phyloP scores from a whole-genome alignment of 1,140 invertebrate species.

The Zaprionus ornatus region DNA sequence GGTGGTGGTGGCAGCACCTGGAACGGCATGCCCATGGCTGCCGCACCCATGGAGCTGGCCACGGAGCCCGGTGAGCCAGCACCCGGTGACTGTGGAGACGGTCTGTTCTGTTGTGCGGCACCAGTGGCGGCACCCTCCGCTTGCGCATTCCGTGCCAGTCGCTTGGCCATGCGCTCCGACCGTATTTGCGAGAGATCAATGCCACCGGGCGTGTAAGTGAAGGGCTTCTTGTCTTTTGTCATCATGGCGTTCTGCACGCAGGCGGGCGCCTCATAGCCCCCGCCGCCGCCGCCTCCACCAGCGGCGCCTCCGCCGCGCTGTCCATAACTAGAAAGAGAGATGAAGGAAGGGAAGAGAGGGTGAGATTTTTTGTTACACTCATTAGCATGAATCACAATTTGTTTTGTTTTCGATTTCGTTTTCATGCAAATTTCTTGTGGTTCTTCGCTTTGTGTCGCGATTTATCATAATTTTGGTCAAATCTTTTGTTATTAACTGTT shows the following conservation, averaged over 20 bases:
- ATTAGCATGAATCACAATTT: constrained; percentile 28
- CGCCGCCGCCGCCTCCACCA: constrained; percentile 50
- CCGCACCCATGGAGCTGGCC: constrained; percentile 72
- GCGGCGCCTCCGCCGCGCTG: constrained; percentile 69
- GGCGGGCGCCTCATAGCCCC: constrained; percentile 89
- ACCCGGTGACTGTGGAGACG: constrained; percentile 76
- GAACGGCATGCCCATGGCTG: constrained; percentile 87
- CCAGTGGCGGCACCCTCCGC: constrained; percentile 84
- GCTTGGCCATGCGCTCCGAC: constrained; percentile 94
- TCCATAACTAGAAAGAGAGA: constrained; percentile 65
- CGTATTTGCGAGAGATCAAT: constrained; percentile 95
- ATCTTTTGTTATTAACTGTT: constrained; percentile 67
- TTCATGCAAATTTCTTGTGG: constrained; percentile 60
- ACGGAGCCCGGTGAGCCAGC: constrained; percentile 56
- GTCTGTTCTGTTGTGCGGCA: constrained; percentile 76
- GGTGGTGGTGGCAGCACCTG: constrained; percentile 88
- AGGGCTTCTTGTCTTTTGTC: constrained; percentile 97
- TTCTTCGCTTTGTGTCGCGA: constrained; percentile 32
- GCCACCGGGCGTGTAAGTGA: constrained; percentile 96
- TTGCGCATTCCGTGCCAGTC: constrained; percentile 86
- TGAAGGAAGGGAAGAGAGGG: background rate
- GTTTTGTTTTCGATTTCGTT: constrained; percentile 43
- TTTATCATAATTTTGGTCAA: constrained; percentile 68
- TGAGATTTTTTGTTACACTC: background rate
- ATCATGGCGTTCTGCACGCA: constrained; percentile 97